Base-by-base conservation (phyloP, 2,113 vertebrate genomes). In the Phocoena phocoena region DNA sequence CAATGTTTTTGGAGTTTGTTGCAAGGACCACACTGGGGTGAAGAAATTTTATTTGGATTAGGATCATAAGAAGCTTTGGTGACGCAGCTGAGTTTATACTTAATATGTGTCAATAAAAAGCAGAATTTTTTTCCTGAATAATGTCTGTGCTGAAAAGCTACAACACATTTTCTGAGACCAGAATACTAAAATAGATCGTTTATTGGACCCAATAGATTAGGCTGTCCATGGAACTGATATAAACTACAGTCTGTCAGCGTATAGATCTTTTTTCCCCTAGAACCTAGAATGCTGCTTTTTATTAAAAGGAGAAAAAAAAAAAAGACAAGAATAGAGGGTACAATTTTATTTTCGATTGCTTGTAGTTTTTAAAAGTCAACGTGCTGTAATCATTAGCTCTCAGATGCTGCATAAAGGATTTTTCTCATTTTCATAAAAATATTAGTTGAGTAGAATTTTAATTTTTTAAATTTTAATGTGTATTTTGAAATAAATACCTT, bases 41-140 rank as follows among this genome's bases (percentile, higher is more conserved):
- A 96, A 94, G 89, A 98, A 89, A 97, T 97, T 97, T 96, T 97
- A 97, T 97, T 97, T 97, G 97, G 90, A 95, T 95, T 84, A 96
- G 90, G 96, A 97, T 98, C 94, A 96, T 93, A 97, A 96, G 95
- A 96, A 36, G 65, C 84, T 93, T 95, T 93, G 89, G 94, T 92
- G 92, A 97, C 80, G 96, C 85, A 97, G 67, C 93, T 87, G 74
- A 96, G 84, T 97, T 97, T 95, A 96, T 91, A 92, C 94, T 96
- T 93, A 96, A 97, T 94, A 92, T 92, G 93, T 87, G 95, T 95
- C 92, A 98, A 73, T 98, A 95, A 97, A 98, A 97, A 97, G 87
- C 80, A 95, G 70, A 77, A 79, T 13, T 60, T 74, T 94, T 97
- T 94, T 96, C 31, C 25, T 95, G 55, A 96, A 21, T 74, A 97